A percentile compares a stretch with the other conserved stretches of the same genome.
Conservation (phyloP, 2,797 vertebrate species). For the Danio kyathit region DNA sequence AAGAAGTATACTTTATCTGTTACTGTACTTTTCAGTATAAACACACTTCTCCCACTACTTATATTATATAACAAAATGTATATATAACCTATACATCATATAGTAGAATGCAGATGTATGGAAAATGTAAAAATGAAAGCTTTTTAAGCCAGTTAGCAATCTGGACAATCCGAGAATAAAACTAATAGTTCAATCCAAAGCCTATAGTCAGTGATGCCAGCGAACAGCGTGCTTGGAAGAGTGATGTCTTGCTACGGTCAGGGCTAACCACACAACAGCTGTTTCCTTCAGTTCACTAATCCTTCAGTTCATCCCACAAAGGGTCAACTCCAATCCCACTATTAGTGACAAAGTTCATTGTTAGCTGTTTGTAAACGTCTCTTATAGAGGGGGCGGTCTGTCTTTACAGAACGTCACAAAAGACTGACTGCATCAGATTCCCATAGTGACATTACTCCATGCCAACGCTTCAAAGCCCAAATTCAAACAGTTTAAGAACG, state of each 20-base stretch:
- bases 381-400: slow-evolving; percentile 35
- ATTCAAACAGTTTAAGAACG: slow-evolving; percentile 23
- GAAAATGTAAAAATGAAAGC: neutral
- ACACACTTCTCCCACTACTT: neutral
- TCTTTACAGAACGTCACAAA: slow-evolving; percentile 40
- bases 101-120: neutral
- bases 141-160: neutral
- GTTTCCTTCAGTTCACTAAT: slow-evolving; percentile 55
- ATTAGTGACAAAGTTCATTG: slow-evolving; percentile 30
- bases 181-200: neutral
- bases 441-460: slow-evolving; percentile 13
- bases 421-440: slow-evolving; percentile 18
- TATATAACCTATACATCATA: neutral
- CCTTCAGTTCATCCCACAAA: slow-evolving; percentile 25
- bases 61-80: neutral
- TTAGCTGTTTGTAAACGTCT: slow-evolving; percentile 40
- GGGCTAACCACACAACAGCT: slow-evolving; percentile 56
- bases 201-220: neutral
- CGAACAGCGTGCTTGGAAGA: slow-evolving; percentile 35
- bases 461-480: slow-evolving; percentile 12
- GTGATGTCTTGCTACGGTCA: slow-evolving; percentile 40
- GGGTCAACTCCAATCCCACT: slow-evolving; percentile 34
- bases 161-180: neutral
- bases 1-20: neutral
- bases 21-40: neutral